Conservation (phyloP, 2,888 invertebrate genomes). For the Lasius fuliginosus region DNA sequence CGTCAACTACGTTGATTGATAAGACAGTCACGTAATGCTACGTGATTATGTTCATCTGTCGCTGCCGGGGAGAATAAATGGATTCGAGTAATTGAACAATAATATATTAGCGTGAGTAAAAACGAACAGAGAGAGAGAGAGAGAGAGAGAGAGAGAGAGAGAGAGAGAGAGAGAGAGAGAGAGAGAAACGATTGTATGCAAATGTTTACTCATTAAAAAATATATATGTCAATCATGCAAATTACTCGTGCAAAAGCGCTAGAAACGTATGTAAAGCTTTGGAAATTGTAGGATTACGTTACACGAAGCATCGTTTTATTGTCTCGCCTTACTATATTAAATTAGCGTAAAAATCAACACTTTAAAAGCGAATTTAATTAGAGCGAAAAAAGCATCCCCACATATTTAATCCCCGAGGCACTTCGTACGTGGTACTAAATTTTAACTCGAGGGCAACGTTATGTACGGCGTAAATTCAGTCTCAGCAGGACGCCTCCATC, state of each 20-base stretch:
- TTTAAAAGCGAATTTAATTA: conserved; percentile 36
- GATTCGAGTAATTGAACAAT: conserved; percentile 10
- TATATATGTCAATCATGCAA: not conserved
- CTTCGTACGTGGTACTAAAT: conserved; percentile 27
- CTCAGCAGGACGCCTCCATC: conserved; percentile 17
- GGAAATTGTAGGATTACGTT: not conserved
- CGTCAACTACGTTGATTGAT: conserved; percentile 50
- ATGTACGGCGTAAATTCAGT: conserved; percentile 33
- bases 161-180: not conserved
- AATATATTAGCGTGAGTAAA: not conserved
- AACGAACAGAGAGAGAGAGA: not conserved
- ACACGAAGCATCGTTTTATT: not conserved
- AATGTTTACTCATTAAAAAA: not conserved
- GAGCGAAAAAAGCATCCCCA: not conserved
- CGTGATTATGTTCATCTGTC: conserved; percentile 34
- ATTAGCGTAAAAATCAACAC: conserved; percentile 9
- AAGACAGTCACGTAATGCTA: conserved; percentile 48
- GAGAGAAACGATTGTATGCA: not conserved
- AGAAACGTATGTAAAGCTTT: not conserved
- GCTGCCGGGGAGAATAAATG: conserved; percentile 23
- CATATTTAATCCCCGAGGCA: conserved; percentile 25
- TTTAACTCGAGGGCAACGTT: conserved; percentile 33
- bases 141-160: not conserved
- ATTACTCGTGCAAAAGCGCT: not conserved
- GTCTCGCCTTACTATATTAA: not conserved